These are phyloP conservation scores for Campodea augens DNA, from an alignment of 1,140 invertebrate species.

Conservation along the genomic window DNA sequence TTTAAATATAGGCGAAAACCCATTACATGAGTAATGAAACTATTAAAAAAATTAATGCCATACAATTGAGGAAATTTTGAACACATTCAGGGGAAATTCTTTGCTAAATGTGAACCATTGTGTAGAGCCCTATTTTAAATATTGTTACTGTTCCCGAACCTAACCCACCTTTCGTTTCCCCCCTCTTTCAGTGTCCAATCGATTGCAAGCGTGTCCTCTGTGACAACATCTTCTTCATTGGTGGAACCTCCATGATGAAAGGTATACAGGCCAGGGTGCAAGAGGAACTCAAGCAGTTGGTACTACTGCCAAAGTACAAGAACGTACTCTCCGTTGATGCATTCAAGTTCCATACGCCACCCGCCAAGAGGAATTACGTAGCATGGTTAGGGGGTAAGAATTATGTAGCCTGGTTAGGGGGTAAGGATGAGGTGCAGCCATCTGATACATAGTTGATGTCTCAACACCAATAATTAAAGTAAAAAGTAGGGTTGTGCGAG, in stretches of 20 bases:
- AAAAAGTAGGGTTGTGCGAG: no score
- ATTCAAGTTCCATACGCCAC: conserved; percentile 59
- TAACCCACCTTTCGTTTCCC: not conserved
- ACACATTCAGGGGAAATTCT: no score
- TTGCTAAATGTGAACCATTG: no score
- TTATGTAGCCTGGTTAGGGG: no score
- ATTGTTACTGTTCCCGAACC: not conserved
- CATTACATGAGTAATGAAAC: no score
- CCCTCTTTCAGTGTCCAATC: conserved; percentile 41
- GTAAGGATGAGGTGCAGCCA: no score
- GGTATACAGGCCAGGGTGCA: conserved; percentile 57
- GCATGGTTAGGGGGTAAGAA: conserved; percentile 67
- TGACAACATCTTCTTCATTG: conserved; percentile 64
- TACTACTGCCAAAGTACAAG: conserved; percentile 37
- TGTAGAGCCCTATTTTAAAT: conserved; percentile 3
- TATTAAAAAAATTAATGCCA: no score
- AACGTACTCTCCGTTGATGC: conserved; percentile 38
- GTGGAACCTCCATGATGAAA: conserved; percentile 59
- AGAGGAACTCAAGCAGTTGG: conserved; percentile 44
- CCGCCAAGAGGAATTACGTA: conserved; percentile 64
- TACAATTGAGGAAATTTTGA: no score
- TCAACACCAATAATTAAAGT: not conserved
- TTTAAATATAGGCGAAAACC: no score
- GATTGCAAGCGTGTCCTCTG: conserved; percentile 51
- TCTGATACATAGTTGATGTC: no score